Conservation (phyloP, 2,888 invertebrate species). For the Ethmia dodecea region DNA sequence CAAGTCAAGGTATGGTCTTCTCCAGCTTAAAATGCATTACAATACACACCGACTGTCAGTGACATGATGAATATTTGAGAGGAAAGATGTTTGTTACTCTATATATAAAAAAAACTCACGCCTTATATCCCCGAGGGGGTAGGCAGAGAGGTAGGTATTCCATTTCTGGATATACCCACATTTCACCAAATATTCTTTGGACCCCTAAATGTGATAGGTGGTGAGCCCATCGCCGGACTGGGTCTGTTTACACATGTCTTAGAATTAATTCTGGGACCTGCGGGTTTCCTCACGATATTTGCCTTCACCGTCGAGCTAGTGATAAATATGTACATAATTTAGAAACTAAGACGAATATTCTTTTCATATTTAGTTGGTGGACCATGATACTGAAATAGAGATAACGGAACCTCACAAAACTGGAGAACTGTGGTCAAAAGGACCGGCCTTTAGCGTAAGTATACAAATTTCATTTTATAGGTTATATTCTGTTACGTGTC, state of each 20-base stretch:
- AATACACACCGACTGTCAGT: background rate
- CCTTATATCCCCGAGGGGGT: too few relatives aligned
- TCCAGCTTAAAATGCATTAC: background rate
- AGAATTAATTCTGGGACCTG: too few relatives aligned
- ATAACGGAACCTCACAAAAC: constrained; percentile 26
- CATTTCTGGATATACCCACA: too few relatives aligned
- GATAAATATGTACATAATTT: background rate
- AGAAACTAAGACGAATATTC: background rate
- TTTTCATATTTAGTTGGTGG: constrained; percentile 1
- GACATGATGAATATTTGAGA: background rate
- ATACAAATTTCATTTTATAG: too few relatives aligned
- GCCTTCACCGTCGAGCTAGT: background rate
- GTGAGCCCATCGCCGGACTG: too few relatives aligned
- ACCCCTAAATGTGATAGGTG: too few relatives aligned
- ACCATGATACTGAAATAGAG: constrained; percentile 23
- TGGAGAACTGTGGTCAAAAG: constrained; percentile 28
- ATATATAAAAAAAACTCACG: too few relatives aligned
- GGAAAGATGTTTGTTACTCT: background rate
- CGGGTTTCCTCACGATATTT: too few relatives aligned
- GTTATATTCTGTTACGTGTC: too few relatives aligned
- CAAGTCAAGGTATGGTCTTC: background rate
- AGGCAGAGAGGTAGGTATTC: too few relatives aligned
- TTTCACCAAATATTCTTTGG: too few relatives aligned
- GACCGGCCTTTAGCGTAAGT: constrained; percentile 9
- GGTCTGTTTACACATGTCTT: too few relatives aligned